Conservation (phyloP, 2,888 invertebrate species). For the Alloscopus bannaensis region DNA sequence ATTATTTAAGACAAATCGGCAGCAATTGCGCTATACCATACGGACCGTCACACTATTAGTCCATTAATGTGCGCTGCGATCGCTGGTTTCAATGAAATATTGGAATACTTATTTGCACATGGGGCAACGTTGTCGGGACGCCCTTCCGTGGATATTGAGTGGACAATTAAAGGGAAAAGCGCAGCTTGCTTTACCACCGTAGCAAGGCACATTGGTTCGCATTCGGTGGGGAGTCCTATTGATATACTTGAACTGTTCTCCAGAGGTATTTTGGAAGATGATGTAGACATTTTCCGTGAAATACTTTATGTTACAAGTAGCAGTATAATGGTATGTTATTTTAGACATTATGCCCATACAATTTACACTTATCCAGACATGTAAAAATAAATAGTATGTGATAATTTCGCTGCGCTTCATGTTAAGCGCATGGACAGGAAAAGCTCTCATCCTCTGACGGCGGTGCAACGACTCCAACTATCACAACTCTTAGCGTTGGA, state of each 20-base stretch:
- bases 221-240: background rate
- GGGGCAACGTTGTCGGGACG: background rate
- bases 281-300: background rate
- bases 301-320: too few species aligned
- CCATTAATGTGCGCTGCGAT: conserved; percentile 3
- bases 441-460: too few species aligned
- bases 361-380: too few species aligned
- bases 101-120: background rate
- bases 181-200: background rate
- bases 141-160: background rate
- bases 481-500: background rate
- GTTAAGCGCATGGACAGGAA: too few species aligned
- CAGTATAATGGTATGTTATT: too few species aligned
- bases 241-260: background rate
- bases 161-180: conserved; percentile 2
- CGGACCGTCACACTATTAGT: background rate
- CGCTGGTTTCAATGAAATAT: background rate
- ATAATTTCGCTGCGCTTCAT: too few species aligned
- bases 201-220: background rate
- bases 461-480: background rate
- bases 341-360: too few species aligned
- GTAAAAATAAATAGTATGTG: too few species aligned
- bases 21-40: background rate
- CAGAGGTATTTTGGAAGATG: background rate
- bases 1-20: background rate